A percentile compares a stretch with the other conserved stretches of the same genome.
phyloP scores from a whole-genome alignment of 2,888 invertebrate species.

The Agonopterix arenella region DNA sequence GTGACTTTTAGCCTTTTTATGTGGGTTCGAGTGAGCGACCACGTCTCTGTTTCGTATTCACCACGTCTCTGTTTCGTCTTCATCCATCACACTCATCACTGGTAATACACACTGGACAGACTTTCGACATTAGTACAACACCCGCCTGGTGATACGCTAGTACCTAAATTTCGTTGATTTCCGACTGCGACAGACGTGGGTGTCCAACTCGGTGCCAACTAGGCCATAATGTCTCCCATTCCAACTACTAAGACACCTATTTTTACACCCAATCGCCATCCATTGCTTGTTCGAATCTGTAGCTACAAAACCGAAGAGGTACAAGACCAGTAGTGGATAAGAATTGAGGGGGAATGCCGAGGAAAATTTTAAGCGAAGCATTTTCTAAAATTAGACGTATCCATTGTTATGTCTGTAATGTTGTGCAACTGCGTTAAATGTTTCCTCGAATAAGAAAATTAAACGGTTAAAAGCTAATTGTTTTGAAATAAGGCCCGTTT shows the following conservation, averaged over 20 bases:
- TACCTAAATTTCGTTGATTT: constrained; percentile 47
- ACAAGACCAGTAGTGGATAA: constrained; percentile 23
- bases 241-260: constrained; percentile 27
- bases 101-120: no score
- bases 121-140: background rate
- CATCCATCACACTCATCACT: no score
- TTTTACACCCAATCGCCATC: constrained; percentile 13
- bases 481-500: constrained; percentile 40
- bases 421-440: constrained; percentile 61
- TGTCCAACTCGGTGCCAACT: constrained; percentile 52
- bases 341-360: constrained; percentile 11
- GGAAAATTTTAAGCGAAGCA: constrained; percentile 31
- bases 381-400: constrained; percentile 45
- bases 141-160: constrained; percentile 27
- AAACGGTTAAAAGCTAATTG: constrained; percentile 44
- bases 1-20: no score
- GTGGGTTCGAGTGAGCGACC: no score
- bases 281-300: constrained; percentile 23
- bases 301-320: background rate
- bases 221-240: constrained; percentile 59
- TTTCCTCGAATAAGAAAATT: constrained; percentile 55
- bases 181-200: constrained; percentile 45
- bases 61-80: no score
- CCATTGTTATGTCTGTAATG: constrained; percentile 65
- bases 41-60: no score